A percentile compares a stretch with the other conserved stretches of the same genome.
phyloP scores from a whole-genome alignment of 2,888 invertebrate species.

The Sminthurinus aureus region DNA sequence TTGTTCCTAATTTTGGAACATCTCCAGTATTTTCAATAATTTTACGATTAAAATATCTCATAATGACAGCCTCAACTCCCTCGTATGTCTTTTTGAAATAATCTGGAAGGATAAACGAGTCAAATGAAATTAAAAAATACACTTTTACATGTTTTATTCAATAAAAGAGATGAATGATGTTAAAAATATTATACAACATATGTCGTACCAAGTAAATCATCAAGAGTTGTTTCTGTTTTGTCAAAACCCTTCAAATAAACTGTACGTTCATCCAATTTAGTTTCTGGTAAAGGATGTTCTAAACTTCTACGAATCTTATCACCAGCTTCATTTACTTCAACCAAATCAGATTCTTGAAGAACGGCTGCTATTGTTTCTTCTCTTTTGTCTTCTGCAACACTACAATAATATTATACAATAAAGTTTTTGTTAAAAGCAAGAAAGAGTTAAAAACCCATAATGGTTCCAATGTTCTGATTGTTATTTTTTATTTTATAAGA shows the following conservation, averaged over 20 bases:
- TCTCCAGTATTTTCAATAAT: constrained; percentile 33
- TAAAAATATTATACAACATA: not conserved
- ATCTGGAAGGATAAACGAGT: constrained; percentile 28
- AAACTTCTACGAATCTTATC: constrained; percentile 78
- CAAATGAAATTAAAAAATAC: constrained; percentile 3
- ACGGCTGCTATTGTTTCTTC: constrained; percentile 6
- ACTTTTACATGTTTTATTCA: not conserved
- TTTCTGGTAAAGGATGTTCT: constrained; percentile 80
- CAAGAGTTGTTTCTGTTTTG: constrained; percentile 69
- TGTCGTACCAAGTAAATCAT: constrained; percentile 70
- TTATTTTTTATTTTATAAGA: not conserved
- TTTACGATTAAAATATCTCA: constrained; percentile 66
- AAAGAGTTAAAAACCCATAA: not conserved
- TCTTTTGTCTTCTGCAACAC: not conserved
- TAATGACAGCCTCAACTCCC: constrained; percentile 72
- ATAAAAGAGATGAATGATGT: not conserved
- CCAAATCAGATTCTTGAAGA: constrained; percentile 47
- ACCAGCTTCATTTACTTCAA: constrained; percentile 72
- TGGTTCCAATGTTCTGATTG: not conserved
- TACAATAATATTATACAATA: not conserved
- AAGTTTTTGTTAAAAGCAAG: not conserved
- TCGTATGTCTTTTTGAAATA: constrained; percentile 63
- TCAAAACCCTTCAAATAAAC: constrained; percentile 90
- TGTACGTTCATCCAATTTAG: constrained; percentile 80
- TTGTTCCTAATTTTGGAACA: constrained; percentile 13